Base-by-base conservation (phyloP, 2,113 vertebrate species). In the Urocolius indicus region DNA sequence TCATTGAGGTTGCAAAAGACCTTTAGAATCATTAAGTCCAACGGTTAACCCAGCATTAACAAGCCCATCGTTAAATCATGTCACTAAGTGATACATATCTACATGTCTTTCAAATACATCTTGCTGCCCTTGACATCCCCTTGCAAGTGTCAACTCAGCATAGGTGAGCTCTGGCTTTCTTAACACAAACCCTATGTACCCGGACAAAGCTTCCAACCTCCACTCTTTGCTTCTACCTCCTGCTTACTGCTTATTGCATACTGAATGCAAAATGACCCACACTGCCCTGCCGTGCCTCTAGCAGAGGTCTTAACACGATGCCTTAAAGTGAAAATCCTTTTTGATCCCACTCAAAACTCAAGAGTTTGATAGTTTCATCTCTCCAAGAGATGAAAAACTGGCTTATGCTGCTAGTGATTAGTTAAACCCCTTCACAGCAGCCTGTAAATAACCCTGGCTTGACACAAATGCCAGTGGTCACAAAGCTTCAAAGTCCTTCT, bases 391-490 rank as follows among this genome's bases (percentile, higher is more conserved):
- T 7, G 30, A 84, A 82, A 84, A 91, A 81, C 36, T 49, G 65
- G 34, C n/a, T 63, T 74, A 69, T 4, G 5, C 79, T 68, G 51
- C 46, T 13, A 58, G 59, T 66, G 81, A 79, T 79, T 49, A 87
- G 74, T 32, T 72, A 89, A 87, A 41, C 8, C 61, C 49, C 62
- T 83, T 79, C 84, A 55, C 45, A 89, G 82, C 58, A 91, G 89
- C 84, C 74, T 82, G 73, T 84, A 93, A 95, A 94, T 69, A 95
- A 94, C 89, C 62, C 66, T 36, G 59, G 41, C 62, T 90, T 80
- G 89, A 85, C 87, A 91, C 51, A 93, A 95, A 96, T 43, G 84
- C 81, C 94, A 96, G 66, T 54, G 81, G 91, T 85, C 93, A 93
- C 84, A 73, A 89, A 95, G 87, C 95, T 93, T 94, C 63, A 36